Evolutionary conservation across 64 coral and sea anemone genomes (phyloP).

Genomic region (Cladopsammia gracilis): DNA sequence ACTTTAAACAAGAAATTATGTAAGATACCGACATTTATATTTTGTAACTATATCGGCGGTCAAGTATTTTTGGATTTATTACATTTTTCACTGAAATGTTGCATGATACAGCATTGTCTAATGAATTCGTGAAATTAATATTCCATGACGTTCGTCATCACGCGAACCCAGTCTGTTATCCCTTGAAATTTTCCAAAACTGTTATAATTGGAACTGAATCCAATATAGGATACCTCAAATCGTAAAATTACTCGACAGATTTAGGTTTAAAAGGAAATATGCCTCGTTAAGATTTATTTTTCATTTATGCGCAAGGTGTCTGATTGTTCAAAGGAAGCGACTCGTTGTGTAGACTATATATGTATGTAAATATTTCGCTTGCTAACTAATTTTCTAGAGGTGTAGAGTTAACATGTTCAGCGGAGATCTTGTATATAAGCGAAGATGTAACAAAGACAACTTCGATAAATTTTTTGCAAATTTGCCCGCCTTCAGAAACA

Average conservation of each 20-base stretch:
- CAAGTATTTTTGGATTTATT: neutral
- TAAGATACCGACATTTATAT: neutral
- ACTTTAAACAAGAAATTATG: neutral
- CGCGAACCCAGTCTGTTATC: neutral
- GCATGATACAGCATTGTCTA: neutral
- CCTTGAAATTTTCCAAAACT: neutral
- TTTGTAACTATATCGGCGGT: neutral
- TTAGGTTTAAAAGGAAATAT: neutral
- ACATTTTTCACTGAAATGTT: neutral
- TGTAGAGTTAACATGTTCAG: too few relatives aligned
- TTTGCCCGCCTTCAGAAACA: too few relatives aligned
- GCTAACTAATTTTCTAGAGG: too few relatives aligned
- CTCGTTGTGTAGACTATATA: too few relatives aligned
- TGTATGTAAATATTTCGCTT: too few relatives aligned
- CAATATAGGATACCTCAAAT: neutral
- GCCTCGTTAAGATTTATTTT: neutral
- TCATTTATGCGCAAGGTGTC: neutral
- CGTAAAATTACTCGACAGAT: neutral
- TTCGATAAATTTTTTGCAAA: too few relatives aligned
- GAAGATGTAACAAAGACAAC: too few relatives aligned
- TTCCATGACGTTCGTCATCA: conserved; percentile 4
- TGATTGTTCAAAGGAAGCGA: too few relatives aligned
- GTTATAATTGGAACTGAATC: neutral
- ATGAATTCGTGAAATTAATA: conserved; percentile 19
- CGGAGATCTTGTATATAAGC: too few relatives aligned